Percentiles rank a stretch among this genome's conserved stretches.
These are phyloP conservation scores for Rhingia rostrata DNA, from an alignment of 2,888 invertebrate genomes.

Conservation along the genomic window DNA sequence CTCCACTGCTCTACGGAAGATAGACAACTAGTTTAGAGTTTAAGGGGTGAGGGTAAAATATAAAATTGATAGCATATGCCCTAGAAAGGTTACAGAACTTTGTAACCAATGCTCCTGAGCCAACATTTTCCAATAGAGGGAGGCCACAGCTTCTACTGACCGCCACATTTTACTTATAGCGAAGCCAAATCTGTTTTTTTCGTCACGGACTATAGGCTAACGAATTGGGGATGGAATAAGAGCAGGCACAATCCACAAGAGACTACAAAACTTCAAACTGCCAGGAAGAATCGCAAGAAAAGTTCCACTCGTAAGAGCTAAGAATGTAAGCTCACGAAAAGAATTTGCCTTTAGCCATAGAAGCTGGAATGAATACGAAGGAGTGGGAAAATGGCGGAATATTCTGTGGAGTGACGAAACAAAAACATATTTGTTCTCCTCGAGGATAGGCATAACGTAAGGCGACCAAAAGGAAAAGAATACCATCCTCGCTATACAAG, in stretches of 20 bases:
- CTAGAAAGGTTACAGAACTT: no score
- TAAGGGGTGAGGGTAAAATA: no score
- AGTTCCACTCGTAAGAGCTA: background rate
- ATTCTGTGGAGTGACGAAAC: constrained; percentile 10
- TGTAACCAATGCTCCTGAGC: no score
- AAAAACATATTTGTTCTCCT: background rate
- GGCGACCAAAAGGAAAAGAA: constrained; percentile 6
- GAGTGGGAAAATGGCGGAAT: constrained; percentile 22
- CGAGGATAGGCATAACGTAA: constrained; percentile 13
- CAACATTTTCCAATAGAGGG: no score
- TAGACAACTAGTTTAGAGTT: no score
- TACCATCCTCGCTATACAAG: constrained; percentile 17
- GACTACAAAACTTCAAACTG: background rate
- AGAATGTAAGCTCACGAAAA: background rate
- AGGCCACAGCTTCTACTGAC: background rate
- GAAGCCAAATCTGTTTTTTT: background rate
- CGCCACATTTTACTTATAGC: background rate
- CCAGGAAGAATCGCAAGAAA: no score
- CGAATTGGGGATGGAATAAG: background rate
- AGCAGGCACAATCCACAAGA: background rate
- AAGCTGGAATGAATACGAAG: background rate
- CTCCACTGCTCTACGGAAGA: no score
- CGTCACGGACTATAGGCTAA: constrained; percentile 2
- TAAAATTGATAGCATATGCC: no score
- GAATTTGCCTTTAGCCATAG: background rate